These are phyloP conservation scores for Portunus trituberculatus DNA, from an alignment of 1,140 invertebrate species.

Conservation along the genomic window DNA sequence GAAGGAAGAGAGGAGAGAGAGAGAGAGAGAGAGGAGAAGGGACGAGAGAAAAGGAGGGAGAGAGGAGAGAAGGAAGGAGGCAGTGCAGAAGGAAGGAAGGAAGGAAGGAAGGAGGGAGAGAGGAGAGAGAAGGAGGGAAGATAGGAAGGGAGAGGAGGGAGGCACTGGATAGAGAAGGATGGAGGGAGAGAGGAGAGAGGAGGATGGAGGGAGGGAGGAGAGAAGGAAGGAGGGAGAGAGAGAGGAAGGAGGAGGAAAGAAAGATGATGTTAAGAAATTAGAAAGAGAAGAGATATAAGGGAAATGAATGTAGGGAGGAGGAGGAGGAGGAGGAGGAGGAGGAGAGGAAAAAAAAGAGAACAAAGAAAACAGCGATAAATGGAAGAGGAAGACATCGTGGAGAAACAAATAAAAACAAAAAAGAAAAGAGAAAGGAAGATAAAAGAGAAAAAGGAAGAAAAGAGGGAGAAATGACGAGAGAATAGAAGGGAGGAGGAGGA, in stretches of 20 bases:
- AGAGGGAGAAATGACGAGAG: neutral
- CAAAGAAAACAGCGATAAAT: too few species aligned
- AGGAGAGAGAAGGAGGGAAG: neutral
- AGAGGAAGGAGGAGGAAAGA: too few species aligned
- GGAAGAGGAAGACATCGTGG: too few species aligned
- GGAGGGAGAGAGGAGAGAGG: too few species aligned
- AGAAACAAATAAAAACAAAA: too few species aligned
- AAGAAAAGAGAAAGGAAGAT: neutral
- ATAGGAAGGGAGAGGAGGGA: neutral
- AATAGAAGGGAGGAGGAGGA: neutral
- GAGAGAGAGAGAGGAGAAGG: neutral
- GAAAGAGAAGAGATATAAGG: too few species aligned
- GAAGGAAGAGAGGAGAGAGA: neutral
- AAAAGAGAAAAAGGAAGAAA: neutral
- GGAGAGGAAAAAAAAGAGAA: too few species aligned
- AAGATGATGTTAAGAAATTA: too few species aligned
- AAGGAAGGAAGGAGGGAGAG: neutral
- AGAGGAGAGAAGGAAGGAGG: neutral
- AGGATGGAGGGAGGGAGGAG: too few species aligned
- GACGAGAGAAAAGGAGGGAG: neutral
- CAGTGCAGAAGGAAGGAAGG: neutral
- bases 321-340: too few species aligned
- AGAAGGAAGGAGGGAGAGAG: too few species aligned
- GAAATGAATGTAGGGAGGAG: too few species aligned
- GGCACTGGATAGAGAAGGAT: neutral